Percentiles rank a stretch among this genome's conserved stretches.
Evolutionary conservation across 2,113 vertebrate genomes (phyloP).

Genomic region (Melanerpes formicivorus): DNA sequence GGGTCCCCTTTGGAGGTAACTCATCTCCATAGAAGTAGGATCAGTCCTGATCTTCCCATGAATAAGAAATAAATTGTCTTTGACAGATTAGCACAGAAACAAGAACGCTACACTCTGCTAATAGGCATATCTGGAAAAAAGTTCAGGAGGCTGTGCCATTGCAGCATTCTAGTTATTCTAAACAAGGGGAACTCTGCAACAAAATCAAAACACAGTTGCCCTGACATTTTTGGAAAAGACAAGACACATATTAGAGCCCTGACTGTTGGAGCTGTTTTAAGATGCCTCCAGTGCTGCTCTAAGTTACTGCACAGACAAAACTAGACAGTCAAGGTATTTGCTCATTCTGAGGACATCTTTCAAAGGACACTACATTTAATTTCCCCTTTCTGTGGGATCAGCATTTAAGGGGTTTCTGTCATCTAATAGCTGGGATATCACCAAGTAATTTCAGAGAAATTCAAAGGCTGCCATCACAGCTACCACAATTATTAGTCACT

Average conservation of each 20-base stretch:
- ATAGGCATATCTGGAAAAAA: not conserved
- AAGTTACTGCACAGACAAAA: not conserved
- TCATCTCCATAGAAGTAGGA: not conserved
- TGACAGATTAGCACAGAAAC: not conserved
- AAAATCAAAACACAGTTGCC: not conserved
- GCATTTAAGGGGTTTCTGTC: not conserved
- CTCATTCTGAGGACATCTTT: not conserved
- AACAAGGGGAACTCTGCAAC: not conserved
- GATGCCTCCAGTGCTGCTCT: not conserved
- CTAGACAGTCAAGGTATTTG: not conserved
- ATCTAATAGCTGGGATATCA: not conserved
- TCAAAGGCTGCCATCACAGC: not conserved
- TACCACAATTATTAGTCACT: not conserved
- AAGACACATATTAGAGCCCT: not conserved
- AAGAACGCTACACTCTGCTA: no score
- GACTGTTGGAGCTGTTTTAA: not conserved
- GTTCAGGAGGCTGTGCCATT: not conserved
- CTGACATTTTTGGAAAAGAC: not conserved
- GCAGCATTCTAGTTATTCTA: not conserved
- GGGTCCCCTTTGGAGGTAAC: not conserved
- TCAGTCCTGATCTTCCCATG: not conserved
- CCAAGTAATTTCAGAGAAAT: not conserved
- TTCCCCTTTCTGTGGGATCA: not conserved
- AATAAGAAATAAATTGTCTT: not conserved
- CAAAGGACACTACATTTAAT: not conserved